Percentiles rank a stretch among this genome's conserved stretches.
phyloP scores from a whole-genome alignment of 2,113 vertebrate species.

The Takifugu flavidus region DNA sequence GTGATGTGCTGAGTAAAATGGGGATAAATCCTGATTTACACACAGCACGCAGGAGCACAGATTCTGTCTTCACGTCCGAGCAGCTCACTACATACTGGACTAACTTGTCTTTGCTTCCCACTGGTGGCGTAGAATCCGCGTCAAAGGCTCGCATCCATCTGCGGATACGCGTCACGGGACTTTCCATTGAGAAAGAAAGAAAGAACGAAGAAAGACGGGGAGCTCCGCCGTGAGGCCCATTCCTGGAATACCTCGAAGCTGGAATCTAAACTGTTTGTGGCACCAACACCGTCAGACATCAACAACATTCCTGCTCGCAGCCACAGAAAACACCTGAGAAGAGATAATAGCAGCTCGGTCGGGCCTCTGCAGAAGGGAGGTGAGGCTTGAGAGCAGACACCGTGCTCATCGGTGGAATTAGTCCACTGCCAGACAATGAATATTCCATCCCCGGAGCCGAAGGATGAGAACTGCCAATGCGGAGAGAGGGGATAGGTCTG shows the following conservation, averaged over 20 bases:
- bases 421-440: slow-evolving; percentile 22
- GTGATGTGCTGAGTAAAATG: slow-evolving; percentile 11
- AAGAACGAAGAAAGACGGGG: slow-evolving; percentile 29
- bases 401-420: slow-evolving; percentile 13
- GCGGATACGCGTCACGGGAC: slow-evolving; percentile 20
- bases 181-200: slow-evolving; percentile 7
- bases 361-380: background rate
- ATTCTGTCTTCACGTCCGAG: too few species aligned
- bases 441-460: slow-evolving; percentile 7
- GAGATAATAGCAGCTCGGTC: slow-evolving; percentile 15
- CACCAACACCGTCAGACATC: background rate
- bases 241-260: slow-evolving; percentile 52
- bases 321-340: slow-evolving; percentile 1
- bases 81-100: too few species aligned
- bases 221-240: slow-evolving; percentile 33
- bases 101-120: background rate
- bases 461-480: slow-evolving; percentile 10
- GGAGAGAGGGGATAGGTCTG: slow-evolving; percentile 1
- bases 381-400: slow-evolving; percentile 4
- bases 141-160: slow-evolving; percentile 1
- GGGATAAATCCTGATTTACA: too few species aligned
- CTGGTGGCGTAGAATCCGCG: background rate
- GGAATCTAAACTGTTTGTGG: slow-evolving; percentile 36
- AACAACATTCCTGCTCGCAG: slow-evolving; percentile 24
- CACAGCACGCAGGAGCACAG: too few species aligned